Percentiles rank a stretch among this genome's conserved stretches.
These are phyloP conservation scores for Schizothorax lantsangensis DNA, from an alignment of 2,797 vertebrate genomes.

Conservation along the genomic window DNA sequence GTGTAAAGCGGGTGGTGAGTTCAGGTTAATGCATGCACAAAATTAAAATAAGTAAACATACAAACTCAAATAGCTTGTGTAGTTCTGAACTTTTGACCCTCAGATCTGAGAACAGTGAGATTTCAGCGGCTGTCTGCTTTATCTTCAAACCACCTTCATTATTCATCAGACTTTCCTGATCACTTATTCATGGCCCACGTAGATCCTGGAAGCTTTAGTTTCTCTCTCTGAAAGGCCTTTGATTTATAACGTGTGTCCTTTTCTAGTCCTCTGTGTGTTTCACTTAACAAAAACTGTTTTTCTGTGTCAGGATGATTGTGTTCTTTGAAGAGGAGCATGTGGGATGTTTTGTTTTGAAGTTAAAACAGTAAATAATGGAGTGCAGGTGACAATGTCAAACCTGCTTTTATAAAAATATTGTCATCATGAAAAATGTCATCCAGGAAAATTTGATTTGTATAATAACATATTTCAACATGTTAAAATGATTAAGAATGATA, in stretches of 20 bases:
- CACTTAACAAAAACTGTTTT: not conserved
- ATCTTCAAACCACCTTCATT: conserved; percentile 37
- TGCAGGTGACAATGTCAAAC: not conserved
- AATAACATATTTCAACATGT: not conserved
- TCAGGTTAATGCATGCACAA: not conserved
- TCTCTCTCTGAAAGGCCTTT: conserved; percentile 31
- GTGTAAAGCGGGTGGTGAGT: not conserved
- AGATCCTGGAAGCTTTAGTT: conserved; percentile 38
- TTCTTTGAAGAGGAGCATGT: not conserved
- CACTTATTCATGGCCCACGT: conserved; percentile 40
- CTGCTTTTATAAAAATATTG: not conserved
- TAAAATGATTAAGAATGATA: not conserved
- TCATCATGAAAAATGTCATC: not conserved
- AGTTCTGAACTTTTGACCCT: conserved; percentile 36
- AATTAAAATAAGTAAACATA: conserved; percentile 11
- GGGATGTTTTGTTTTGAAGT: conserved; percentile 19
- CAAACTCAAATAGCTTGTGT: not conserved
- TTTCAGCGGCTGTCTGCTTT: conserved; percentile 33
- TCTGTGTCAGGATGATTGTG: conserved; percentile 34
- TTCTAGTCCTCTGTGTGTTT: not conserved
- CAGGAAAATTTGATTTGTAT: not conserved
- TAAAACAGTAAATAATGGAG: not conserved
- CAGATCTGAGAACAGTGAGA: conserved; percentile 20
- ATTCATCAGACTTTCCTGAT: conserved; percentile 44
- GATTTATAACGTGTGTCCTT: conserved; percentile 11